These are phyloP conservation scores for Henricia sp. DNA, from an alignment of 53 echinoderm and acorn worm genomes.

Conservation along the genomic window DNA sequence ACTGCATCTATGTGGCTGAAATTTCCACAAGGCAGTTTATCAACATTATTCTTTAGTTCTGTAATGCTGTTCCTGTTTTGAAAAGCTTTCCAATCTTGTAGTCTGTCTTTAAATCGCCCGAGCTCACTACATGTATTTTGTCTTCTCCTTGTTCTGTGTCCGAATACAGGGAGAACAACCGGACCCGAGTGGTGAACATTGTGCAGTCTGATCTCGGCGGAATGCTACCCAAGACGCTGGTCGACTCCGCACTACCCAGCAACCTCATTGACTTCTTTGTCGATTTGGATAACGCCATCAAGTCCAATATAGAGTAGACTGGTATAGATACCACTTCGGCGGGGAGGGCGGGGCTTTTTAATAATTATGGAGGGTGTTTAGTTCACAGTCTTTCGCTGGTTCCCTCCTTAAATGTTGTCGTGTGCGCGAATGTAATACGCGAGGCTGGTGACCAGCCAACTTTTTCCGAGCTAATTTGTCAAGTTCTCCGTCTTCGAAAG, in stretches of 20 bases:
- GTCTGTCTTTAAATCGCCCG: no score
- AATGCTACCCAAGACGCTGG: conserved; percentile 90
- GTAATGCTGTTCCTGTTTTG: no score
- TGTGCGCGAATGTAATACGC: conserved; percentile 57
- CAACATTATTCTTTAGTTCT: no score
- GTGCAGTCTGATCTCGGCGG: conserved; percentile 92
- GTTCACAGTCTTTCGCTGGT: conserved; percentile 59
- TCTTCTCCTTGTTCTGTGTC: no score
- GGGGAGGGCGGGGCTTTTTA: neutral
- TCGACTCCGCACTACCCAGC: conserved; percentile 92
- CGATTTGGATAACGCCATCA: conserved; percentile 85
- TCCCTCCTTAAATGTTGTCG: conserved; percentile 35
- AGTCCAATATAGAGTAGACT: conserved; percentile 71
- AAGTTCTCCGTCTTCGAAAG: neutral
- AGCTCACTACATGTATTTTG: no score
- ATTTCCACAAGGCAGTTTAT: no score
- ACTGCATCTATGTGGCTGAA: no score
- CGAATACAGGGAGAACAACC: conserved; percentile 76
- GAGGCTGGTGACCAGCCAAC: conserved; percentile 61
- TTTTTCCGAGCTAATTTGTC: neutral
- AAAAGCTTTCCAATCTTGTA: no score
- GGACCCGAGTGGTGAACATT: conserved; percentile 86
- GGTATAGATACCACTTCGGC: neutral
- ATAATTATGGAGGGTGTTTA: neutral
- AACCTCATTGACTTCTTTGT: conserved; percentile 93